Percentiles rank a stretch among this genome's conserved stretches.
Evolutionary conservation across 1,140 invertebrate species (phyloP).

Genomic region (Conopomorpha cramerella): DNA sequence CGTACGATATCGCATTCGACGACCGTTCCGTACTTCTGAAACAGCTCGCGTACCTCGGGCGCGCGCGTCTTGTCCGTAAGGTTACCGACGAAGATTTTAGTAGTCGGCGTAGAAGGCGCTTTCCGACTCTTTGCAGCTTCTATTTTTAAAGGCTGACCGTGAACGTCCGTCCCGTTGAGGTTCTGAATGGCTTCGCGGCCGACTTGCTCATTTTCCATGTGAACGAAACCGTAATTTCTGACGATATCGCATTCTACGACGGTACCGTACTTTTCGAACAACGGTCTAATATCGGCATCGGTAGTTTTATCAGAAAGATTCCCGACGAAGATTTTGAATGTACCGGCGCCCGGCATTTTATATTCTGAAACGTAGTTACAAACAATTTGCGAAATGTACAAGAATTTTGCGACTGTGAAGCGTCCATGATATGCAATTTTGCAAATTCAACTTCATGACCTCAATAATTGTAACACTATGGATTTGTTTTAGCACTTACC

Average conservation of each 20-base stretch:
- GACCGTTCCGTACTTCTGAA: conserved; percentile 86
- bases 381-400: conserved; percentile 55
- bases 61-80: conserved; percentile 87
- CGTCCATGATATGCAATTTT: no score
- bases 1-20: conserved; percentile 90
- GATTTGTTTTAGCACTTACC: conserved; percentile 27
- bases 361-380: conserved; percentile 59
- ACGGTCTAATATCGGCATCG: conserved; percentile 80
- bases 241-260: conserved; percentile 96
- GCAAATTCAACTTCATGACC: no score
- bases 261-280: conserved; percentile 95
- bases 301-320: conserved; percentile 90
- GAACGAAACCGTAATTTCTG: conserved; percentile 97
- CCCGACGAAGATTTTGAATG: conserved; percentile 95
- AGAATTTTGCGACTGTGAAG: no score
- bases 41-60: conserved; percentile 82
- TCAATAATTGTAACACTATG: no score
- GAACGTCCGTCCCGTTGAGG: conserved; percentile 85
- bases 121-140: conserved; percentile 87
- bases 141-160: conserved; percentile 88
- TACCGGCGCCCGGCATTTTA: conserved; percentile 85
- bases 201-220: conserved; percentile 92
- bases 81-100: conserved; percentile 90
- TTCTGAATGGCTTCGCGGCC: conserved; percentile 91
- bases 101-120: conserved; percentile 81